Base-by-base conservation (phyloP, 2,797 vertebrate species). In the Acipenser transmontanus region DNA sequence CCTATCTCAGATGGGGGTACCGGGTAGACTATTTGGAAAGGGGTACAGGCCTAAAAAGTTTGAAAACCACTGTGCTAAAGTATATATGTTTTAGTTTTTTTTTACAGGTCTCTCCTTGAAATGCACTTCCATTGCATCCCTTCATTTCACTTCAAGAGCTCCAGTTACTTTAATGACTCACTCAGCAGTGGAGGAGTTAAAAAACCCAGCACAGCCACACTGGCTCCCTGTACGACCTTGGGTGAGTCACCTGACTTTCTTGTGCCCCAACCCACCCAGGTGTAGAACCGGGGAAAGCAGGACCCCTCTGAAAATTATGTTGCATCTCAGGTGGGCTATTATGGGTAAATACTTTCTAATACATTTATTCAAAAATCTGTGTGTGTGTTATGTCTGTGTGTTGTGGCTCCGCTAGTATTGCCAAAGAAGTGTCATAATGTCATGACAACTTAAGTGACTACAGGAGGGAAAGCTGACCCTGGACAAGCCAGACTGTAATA, bases 361-460 rank as follows among this genome's bases (percentile, higher is more conserved):
- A 78, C 76, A 76, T 85, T 82, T 82, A 80, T 82, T 84, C 81
- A 83, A 81, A 80, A 80, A 80, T 70, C 71, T 78, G 75, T 71
- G 76, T 78, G 76, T 78, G 79, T 77, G 75, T 82, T 77, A 75
- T 67, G 80, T 83, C 81, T 77, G 75, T 64, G 77, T 82, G 79
- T 83, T 82, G 77, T 34, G 69, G 69, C 74, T 71, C 49, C 56
- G 77, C 78, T 77, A 70, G 77, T 76, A 74, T 78, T 88, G 85
- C 86, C 86, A 88, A 87, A 72, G 79, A 89, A 85, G 84, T 88
- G 88, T 88, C 86, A 89, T 7, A 65, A 71, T 80, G 80, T 78
- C 76, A 75, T 84, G 82, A 86, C 82, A 86, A 86, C 85, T 87
- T 86, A 76, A 85, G 85, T 78, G 70, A 77, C 78, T 82, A 78